Conservation (phyloP, 2,113 vertebrate genomes). For the Cyanistes caeruleus region DNA sequence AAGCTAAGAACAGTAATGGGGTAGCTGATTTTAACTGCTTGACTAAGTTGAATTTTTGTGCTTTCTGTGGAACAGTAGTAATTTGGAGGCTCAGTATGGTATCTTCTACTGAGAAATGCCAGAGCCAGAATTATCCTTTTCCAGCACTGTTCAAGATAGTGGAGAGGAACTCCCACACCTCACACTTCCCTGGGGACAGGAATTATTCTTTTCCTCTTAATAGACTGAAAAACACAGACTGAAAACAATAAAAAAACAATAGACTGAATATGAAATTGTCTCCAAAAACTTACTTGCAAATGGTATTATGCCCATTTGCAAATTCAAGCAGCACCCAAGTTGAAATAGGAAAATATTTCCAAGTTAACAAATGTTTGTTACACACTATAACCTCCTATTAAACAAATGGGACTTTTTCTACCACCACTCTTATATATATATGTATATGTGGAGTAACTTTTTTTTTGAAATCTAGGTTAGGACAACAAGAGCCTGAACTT, state of each 20-base stretch:
- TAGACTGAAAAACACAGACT: not conserved
- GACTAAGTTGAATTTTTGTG: not conserved
- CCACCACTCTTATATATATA: not conserved
- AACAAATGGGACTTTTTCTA: not conserved
- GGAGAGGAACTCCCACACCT: not conserved
- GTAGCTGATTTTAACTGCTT: not conserved
- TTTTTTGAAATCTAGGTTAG: conserved; percentile 38
- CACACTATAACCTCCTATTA: not conserved
- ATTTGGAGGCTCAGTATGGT: not conserved
- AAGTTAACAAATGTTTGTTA: not conserved
- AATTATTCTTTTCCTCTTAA: not conserved
- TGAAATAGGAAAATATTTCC: not conserved
- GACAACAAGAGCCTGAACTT: conserved; percentile 62
- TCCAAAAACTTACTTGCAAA: not conserved
- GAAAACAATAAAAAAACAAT: not conserved
- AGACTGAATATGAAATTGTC: not conserved
- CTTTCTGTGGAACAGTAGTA: not conserved
- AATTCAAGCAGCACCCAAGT: not conserved
- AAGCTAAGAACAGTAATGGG: not conserved
- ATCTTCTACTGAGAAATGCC: not conserved
- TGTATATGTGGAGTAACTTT: not conserved
- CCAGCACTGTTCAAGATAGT: not conserved
- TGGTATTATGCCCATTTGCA: not conserved
- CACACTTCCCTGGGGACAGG: not conserved
- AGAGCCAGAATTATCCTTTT: not conserved